Evolutionary conservation across 2,888 invertebrate species (phyloP), one percentile per base, ranked within the genome.

Genomic region (Bombylius major): DNA sequence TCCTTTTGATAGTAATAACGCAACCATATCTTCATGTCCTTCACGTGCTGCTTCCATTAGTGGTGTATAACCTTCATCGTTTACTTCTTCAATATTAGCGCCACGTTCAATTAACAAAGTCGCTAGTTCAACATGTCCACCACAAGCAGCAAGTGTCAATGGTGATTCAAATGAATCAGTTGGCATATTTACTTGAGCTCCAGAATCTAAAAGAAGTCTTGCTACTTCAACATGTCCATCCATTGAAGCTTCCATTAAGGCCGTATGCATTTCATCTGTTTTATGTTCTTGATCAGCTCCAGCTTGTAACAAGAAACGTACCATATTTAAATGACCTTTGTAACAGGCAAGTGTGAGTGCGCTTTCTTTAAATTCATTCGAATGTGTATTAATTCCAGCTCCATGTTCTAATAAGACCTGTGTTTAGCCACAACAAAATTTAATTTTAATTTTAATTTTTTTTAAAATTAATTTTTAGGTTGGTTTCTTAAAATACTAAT

Each of bases 201-300:
- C 98, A 33, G 93, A 94, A 76, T 98, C 96, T 23, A 99, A 77
- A 62, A 99, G 79, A 61, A 98, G 79, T 64, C 93, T 79, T 9
- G 97, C 97, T 51, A 99, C 98, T 76, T 98, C 97, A 1, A 97
- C 94, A 71, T 99, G 98, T 0, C 99, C 98, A 75, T 99, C 98
- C 98, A 99, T 99, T 59, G 96, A 95, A 54, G 98, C 98, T 76
- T 99, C 98, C 97, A 99, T 98, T 49, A 99, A 79, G 49, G 98
- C 98, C 34, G 98, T 98, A 76, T 99, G 98, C 96, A 99, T 96
- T 78, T 99, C 99, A 73, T 98, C 97, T 9, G 97, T 97, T 79
- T 97, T 97, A 78, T 97, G 97, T 76, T 97, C 96, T 74, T 95
- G 82, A 76, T 97, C 96, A 23, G 96, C 96, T 60, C 97, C 97